Base-by-base conservation (phyloP, 2,113 vertebrate species). In the Macrotus californicus region DNA sequence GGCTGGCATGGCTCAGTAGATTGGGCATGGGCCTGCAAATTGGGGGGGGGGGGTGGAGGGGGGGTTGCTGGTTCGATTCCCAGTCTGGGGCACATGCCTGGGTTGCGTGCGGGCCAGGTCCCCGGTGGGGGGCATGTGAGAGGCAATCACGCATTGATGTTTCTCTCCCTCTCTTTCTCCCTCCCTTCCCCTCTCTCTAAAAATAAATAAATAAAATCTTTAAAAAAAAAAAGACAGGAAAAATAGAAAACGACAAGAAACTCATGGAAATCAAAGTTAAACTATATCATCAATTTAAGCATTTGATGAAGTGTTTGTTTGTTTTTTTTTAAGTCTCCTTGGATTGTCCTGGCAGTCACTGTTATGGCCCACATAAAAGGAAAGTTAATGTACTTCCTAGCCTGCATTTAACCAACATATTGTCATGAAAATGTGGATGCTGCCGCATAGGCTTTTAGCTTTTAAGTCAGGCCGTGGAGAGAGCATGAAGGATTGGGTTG, bases 171-270 rank as follows among this genome's bases (percentile, higher is more conserved):
- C n/a, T n/a, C n/a, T n/a, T n/a, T n/a, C n/a, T n/a, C n/a, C n/a
- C n/a, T n/a, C n/a, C n/a, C n/a, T n/a, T n/a, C n/a, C n/a, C n/a
- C n/a, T n/a, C n/a, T n/a, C n/a, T n/a, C n/a, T n/a, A n/a, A n/a
- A n/a, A n/a, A n/a, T n/a, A n/a, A n/a, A n/a, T n/a, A n/a, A n/a
- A n/a, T n/a, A n/a, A n/a, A n/a, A n/a, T n/a, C n/a, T n/a, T n/a
- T n/a, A n/a, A n/a, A n/a, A n/a, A n/a, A n/a, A n/a, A n/a, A 61
- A 39, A 81, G 86, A 89, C 39, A 80, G 43, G 61, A 69, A 81
- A 94, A 85, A 43, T 50, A 59, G 16, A 72, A 88, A 94, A 66
- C 54, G 39, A 34, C n/a, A 79, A 92, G 64, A 94, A 79, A 80
- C 73, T 46, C 46, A 54, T 86, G n/a, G 22, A 43, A 88, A 54